Conservation (phyloP, 1,140 invertebrate species). For the Monomorium pharaonis region DNA sequence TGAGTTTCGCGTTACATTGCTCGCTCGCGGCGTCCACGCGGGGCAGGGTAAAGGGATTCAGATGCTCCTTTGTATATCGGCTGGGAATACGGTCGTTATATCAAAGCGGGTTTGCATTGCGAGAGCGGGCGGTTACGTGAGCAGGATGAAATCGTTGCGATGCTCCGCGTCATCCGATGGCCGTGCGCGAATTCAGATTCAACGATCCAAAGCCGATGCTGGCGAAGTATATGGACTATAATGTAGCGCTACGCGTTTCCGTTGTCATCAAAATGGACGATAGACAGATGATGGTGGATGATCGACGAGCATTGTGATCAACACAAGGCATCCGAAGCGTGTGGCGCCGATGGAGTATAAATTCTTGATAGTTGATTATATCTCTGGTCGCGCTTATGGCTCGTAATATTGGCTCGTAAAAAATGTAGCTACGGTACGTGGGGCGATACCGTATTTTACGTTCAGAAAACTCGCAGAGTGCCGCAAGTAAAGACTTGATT, state of each 20-base stretch:
- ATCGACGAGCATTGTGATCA: background rate
- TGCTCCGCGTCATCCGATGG: constrained; percentile 21
- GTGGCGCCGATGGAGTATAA: constrained; percentile 7
- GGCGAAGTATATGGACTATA: background rate
- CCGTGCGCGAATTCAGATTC: constrained; percentile 63
- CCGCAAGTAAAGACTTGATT: background rate
- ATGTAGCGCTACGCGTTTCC: background rate
- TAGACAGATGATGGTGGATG: background rate
- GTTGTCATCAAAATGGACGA: constrained; percentile 5
- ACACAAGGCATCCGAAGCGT: background rate
- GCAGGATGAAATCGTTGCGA: constrained; percentile 60
- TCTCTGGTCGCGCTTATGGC: background rate
- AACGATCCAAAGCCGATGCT: constrained; percentile 19
- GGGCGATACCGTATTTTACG: constrained; percentile 1
- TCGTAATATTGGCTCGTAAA: constrained; percentile 40
- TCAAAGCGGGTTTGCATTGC: constrained; percentile 58
- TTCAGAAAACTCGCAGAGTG: background rate
- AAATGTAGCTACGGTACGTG: background rate
- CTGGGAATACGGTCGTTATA: constrained; percentile 68
- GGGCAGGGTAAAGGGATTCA: constrained; percentile 39
- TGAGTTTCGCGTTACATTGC: constrained; percentile 58
- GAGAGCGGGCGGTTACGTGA: constrained; percentile 61
- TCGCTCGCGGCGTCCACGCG: constrained; percentile 9
- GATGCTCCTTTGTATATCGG: constrained; percentile 66
- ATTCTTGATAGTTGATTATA: constrained; percentile 41